A percentile compares a stretch with the other conserved stretches of the same genome.
These are phyloP conservation scores for Crenuchus spilurus DNA, from an alignment of 2,797 vertebrate genomes.

Conservation along the genomic window DNA sequence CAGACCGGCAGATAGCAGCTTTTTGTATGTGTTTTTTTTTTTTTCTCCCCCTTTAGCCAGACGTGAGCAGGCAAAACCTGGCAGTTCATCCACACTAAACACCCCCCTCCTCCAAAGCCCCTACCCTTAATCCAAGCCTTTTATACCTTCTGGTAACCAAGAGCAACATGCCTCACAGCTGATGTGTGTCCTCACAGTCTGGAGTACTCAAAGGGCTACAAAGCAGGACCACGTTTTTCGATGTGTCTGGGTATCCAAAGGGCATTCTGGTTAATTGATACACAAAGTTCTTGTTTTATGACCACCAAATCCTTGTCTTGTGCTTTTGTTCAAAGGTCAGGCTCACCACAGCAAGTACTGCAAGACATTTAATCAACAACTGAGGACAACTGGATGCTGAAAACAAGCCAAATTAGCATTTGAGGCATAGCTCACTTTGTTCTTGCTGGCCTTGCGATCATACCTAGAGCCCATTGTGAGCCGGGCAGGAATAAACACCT, in stretches of 20 bases:
- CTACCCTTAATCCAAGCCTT: conserved; percentile 67
- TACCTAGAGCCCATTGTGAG: conserved; percentile 54
- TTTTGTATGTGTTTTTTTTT: background rate
- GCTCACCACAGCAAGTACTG: background rate
- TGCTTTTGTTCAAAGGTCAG: conserved; percentile 35
- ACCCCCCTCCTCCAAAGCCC: conserved; percentile 7
- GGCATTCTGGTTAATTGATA: conserved; percentile 56
- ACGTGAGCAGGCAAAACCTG: background rate
- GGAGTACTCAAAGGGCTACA: conserved; percentile 62
- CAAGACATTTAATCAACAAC: background rate
- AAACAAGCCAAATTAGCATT: conserved; percentile 1
- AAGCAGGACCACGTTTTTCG: conserved; percentile 52
- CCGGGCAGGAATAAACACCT: conserved; percentile 74
- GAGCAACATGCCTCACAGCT: conserved; percentile 67
- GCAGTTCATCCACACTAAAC: conserved; percentile 21
- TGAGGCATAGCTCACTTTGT: background rate
- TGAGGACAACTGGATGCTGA: background rate
- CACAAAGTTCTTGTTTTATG: background rate
- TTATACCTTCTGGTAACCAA: conserved; percentile 73
- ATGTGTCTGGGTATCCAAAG: conserved; percentile 59
- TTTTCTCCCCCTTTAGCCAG: conserved; percentile 9
- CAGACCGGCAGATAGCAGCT: conserved; percentile 32
- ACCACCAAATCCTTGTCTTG: background rate
- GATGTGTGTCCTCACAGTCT: conserved; percentile 58
- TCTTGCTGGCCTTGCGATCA: background rate